These are phyloP conservation scores for Peromyscus attwateri DNA, from an alignment of 2,797 vertebrate genomes.

Conservation along the genomic window DNA sequence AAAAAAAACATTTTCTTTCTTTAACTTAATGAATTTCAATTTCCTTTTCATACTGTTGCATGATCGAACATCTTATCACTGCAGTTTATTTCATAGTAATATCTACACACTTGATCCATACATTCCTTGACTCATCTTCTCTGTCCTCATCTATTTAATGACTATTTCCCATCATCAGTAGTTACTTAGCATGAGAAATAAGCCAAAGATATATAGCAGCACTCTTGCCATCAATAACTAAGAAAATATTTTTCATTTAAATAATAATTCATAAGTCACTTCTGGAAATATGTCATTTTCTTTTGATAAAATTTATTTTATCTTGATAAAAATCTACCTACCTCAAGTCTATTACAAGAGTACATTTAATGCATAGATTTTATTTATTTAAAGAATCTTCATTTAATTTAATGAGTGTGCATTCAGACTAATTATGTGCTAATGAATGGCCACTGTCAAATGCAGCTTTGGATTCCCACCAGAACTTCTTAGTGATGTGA, in stretches of 20 bases:
- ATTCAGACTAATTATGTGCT: constrained; percentile 12
- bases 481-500: background rate
- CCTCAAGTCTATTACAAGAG: background rate
- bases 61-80: background rate
- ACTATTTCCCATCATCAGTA: background rate
- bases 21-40: background rate
- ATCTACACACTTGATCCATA: background rate
- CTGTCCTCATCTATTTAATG: background rate
- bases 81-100: background rate
- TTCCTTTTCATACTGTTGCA: background rate
- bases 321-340: background rate
- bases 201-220: background rate
- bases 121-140: background rate
- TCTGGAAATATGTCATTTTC: background rate
- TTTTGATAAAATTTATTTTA: background rate
- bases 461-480: background rate
- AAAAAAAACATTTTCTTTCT: too few relatives aligned
- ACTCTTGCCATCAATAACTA: background rate
- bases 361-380: background rate
- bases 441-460: background rate
- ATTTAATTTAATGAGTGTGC: background rate
- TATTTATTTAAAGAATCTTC: background rate
- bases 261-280: background rate
- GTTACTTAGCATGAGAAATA: background rate
- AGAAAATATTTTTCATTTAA: background rate